Base-by-base conservation (phyloP, 2,113 vertebrate species). In the Poicephalus meyeri region DNA sequence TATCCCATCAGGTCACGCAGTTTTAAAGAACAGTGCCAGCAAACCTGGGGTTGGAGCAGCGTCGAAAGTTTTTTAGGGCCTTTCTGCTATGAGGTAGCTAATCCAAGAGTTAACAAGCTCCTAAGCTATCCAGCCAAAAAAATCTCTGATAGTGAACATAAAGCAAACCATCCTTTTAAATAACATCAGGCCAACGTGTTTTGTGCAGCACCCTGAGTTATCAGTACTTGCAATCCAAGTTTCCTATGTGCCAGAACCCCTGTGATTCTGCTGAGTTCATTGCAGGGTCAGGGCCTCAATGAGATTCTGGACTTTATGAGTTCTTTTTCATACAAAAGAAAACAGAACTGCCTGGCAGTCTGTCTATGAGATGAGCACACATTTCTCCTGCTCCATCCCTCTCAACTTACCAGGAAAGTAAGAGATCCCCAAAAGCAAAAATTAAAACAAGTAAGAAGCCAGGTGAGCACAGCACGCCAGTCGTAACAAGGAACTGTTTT, bases 281-380 rank as follows among this genome's bases (percentile, higher is more conserved):
- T 60, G 26, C 25, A 49, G 69, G 90, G 86, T 92, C 88, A 80
- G 26, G 39, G 42, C 42, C 88, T 89, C 50, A 93, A 29, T 65
- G 49, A 79, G 65, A 88, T 86, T 91, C 88, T 90, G 77, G 80
- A 89, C 87, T 96, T 91, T 91, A 89, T 79, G 69, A 89, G 28
- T 41, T 80, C 47, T 76, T 91, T 77, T 89, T 56, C 52, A 37
- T 33, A 64, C 52, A 74, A 81, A 84, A 72, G 61, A 76, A 80
- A 56, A 60, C 26, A 64, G 39, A 88, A 84, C n/a, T 80, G 77
- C 64, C n/a, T 70, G 35, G 50, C 20, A 77, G 52, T 39, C 87
- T 26, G 61, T 76, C 31, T 60, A 0, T 31, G 29, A 93, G 79
- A 76, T 37, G 26, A 68, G 24, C 35, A 44, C n/a, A 64, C 50